phyloP scores from a whole-genome alignment of 2,888 invertebrate genomes.

The Lasioglossum morio region DNA sequence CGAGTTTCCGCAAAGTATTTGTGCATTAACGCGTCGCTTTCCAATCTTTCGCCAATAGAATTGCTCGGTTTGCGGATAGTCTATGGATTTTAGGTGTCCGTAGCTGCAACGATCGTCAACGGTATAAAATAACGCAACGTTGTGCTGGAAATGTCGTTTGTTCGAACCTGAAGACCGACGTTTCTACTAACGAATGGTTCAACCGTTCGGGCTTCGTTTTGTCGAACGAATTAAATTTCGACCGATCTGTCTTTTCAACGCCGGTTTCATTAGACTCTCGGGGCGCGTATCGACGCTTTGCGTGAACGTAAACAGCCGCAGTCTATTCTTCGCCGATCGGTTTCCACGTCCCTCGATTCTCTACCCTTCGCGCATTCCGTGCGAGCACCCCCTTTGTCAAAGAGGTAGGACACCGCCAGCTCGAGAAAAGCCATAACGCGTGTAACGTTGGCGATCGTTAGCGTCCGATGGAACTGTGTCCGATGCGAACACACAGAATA shows the following conservation, averaged over 20 bases:
- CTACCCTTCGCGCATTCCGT: background rate
- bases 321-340: conserved; percentile 4
- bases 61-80: background rate
- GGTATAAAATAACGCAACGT: background rate
- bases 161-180: background rate
- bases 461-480: background rate
- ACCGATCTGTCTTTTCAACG: background rate
- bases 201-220: background rate
- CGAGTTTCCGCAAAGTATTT: background rate
- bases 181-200: background rate
- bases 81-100: background rate
- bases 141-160: too few relatives aligned
- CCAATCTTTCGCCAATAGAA: background rate
- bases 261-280: background rate
- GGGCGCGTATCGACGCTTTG: background rate
- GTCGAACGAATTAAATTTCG: background rate
- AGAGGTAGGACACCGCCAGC: background rate
- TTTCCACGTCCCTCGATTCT: background rate
- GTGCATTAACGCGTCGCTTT: background rate
- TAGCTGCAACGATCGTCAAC: too few relatives aligned
- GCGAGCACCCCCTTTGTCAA: background rate
- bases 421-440: background rate
- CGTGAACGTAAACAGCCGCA: background rate
- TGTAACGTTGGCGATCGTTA: conserved; percentile 29
- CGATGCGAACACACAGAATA: background rate